phyloP scores from a whole-genome alignment of 2,888 invertebrate species.

The Anorthoa munda region DNA sequence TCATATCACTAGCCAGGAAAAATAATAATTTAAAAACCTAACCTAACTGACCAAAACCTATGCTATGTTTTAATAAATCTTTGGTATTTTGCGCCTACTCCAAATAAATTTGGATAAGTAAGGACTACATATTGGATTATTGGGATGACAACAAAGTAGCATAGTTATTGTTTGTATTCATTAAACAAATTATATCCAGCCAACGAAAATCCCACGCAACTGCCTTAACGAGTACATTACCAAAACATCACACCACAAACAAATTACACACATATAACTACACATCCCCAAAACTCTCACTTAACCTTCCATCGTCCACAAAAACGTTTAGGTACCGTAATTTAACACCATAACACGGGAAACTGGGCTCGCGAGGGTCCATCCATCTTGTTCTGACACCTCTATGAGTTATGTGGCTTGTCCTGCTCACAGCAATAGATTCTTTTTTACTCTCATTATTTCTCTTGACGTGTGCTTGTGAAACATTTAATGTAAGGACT shows the following conservation, averaged over 20 bases:
- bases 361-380: constrained; percentile 30
- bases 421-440: constrained; percentile 32
- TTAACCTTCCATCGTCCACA: constrained; percentile 34
- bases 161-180: background rate
- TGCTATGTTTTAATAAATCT: background rate
- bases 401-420: constrained; percentile 58
- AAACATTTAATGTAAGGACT: constrained; percentile 7
- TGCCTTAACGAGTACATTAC: background rate
- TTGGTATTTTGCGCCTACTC: background rate
- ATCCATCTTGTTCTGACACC: constrained; percentile 62
- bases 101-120: background rate
- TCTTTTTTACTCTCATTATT: constrained; percentile 49
- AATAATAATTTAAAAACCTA: background rate
- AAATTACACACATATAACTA: background rate
- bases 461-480: constrained; percentile 12
- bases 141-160: background rate
- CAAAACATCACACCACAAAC: background rate
- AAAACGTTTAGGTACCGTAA: constrained; percentile 59
- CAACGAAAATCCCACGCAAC: background rate
- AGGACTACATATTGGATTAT: too few relatives aligned
- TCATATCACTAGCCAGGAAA: background rate
- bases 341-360: constrained; percentile 44
- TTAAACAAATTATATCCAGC: background rate
- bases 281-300: constrained; percentile 17
- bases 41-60: background rate